phyloP scores from a whole-genome alignment of 1,140 invertebrate genomes.

The Hetaerina americana region DNA sequence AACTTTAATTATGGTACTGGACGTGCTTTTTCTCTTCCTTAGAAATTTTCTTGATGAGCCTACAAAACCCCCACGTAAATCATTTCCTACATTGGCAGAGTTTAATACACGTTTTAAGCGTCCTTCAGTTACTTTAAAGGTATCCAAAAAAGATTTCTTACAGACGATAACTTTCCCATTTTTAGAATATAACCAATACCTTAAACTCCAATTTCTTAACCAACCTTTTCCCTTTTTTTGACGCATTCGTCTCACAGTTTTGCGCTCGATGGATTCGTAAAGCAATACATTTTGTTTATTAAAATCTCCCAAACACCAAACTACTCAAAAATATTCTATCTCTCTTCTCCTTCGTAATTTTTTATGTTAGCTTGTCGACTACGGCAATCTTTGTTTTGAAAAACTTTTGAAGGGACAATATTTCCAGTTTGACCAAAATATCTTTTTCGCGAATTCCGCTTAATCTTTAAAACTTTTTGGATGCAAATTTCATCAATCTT shows the following conservation, averaged over 20 bases:
- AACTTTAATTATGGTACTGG: slow-evolving; percentile 18
- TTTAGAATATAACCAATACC: slow-evolving; percentile 14
- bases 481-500: slow-evolving; percentile 15
- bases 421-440: no score
- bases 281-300: slow-evolving; percentile 15
- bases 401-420: background rate
- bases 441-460: slow-evolving; percentile 12
- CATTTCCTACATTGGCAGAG: slow-evolving; percentile 11
- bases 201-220: slow-evolving; percentile 13
- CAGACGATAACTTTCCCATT: slow-evolving; percentile 16
- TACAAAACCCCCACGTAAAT: slow-evolving; percentile 15
- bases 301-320: no score
- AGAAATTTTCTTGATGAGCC: slow-evolving; percentile 18
- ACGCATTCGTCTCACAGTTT: slow-evolving; percentile 13
- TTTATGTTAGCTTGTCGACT: background rate
- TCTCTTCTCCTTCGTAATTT: slow-evolving; percentile 10
- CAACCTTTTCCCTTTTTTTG: slow-evolving; percentile 14
- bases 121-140: slow-evolving; percentile 19
- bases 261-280: slow-evolving; percentile 13
- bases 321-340: slow-evolving; percentile 15
- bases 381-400: background rate
- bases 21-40: slow-evolving; percentile 16
- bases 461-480: slow-evolving; percentile 14
- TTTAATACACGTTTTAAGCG: no score
- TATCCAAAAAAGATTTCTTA: slow-evolving; percentile 17